Evolutionary conservation across 2,797 vertebrate genomes (phyloP).

Genomic region (Myiotriccus ornatus): DNA sequence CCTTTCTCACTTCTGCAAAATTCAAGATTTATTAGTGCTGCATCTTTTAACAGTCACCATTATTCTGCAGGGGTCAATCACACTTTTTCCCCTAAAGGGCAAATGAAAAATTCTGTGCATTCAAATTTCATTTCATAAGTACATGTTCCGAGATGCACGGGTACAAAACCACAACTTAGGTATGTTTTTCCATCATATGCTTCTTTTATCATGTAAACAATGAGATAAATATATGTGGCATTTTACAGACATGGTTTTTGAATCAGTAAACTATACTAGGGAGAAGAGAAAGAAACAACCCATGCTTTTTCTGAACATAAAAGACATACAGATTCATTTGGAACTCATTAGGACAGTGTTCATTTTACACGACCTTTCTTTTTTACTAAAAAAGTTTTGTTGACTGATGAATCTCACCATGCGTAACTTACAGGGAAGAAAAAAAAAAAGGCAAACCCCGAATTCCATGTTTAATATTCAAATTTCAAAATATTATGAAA

Average conservation of each 20-base stretch:
- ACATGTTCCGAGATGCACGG: neutral
- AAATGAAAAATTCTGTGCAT: neutral
- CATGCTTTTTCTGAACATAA: neutral
- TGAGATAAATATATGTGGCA: neutral
- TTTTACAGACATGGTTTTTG: neutral
- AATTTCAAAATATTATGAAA: neutral
- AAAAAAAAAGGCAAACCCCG: fast-evolving
- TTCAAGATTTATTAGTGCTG: neutral
- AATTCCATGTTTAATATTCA: neutral
- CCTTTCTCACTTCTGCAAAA: neutral
- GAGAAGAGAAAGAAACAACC: neutral
- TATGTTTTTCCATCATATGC: neutral
- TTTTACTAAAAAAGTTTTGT: neutral
- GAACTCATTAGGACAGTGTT: neutral
- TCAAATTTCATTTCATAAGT: neutral
- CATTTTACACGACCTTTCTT: neutral
- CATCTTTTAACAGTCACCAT: neutral
- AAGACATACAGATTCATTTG: neutral
- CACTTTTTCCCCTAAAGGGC: neutral
- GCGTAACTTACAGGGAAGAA: neutral
- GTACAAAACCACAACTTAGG: neutral
- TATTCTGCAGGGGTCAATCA: neutral
- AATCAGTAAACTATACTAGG: neutral
- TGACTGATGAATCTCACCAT: neutral
- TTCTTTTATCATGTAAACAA: neutral